Base-by-base conservation (phyloP, 2,888 invertebrate genomes). In the Xestia c-nigrum region DNA sequence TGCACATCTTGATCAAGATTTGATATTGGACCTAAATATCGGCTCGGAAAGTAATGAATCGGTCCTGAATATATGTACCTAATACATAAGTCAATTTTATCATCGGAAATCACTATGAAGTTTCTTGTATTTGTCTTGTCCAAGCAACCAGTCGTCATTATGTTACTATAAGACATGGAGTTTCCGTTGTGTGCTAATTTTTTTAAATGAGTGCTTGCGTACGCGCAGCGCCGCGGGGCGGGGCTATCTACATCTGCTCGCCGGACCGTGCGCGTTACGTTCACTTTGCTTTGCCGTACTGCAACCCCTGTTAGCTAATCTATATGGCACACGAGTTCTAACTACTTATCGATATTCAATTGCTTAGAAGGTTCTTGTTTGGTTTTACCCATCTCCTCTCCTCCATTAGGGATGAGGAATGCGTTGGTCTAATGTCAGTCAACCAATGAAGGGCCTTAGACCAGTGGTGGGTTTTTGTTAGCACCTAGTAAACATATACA, bases 111-210 rank as follows among this genome's bases (percentile, higher is more conserved):
- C 19, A 85, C 69, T 69, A 75, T 72, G 10, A 52, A 21, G 21
- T 67, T 68, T 65, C 40, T 77, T 61, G 31, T 52, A 63, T 76
- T 80, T 73, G 70, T 72, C 63, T 74, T 83, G 77, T 80, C 79
- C 67, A 78, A 76, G 80, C 70, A 83, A 88, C 85, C 88, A 88
- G 85, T 89, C 82, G 83, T 89, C 83, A 83, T 86, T 86, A 85
- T 83, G 89, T 90, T 90, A 90, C 87, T 83, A 86, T 86, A 89
- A 88, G 88, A 84, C 84, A 57, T 59, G 12, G 64, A 68, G 93
- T 94, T 94, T 96, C 95, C 95, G 96, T 95, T 95, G 94, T 96
- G 96, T 95, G 95, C 96, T 93, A 95, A 94, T 96, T 95, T 94
- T 93, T 94, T 93, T 91, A 91, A 93, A 89, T 91, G 93, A 94